Conservation (phyloP, 92 coral and sea anemone genomes). For the Umimayanthus kanabou region DNA sequence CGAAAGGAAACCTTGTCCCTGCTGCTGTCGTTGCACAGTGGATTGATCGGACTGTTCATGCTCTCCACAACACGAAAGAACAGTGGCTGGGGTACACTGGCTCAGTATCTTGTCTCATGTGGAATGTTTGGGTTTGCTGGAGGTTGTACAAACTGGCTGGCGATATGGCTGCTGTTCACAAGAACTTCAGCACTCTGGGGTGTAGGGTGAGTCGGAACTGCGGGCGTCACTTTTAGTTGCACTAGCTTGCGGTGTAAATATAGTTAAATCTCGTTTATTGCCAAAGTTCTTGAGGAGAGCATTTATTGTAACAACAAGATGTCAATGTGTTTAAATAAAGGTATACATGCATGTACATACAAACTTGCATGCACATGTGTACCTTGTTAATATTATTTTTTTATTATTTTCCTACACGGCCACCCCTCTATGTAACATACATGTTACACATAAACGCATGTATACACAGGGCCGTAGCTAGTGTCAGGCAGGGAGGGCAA, state of each 20-base stretch:
- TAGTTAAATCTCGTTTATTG: no score
- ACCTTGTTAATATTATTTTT: no score
- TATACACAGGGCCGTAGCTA: no score
- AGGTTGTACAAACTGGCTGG: constrained; percentile 73
- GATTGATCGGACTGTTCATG: constrained; percentile 69
- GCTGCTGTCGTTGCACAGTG: constrained; percentile 63
- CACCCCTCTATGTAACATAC: no score
- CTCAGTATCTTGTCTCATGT: constrained; percentile 78
- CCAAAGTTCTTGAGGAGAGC: no score
- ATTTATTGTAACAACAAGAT: no score
- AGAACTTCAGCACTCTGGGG: constrained; percentile 69
- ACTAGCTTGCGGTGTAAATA: background rate
- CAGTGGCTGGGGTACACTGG: constrained; percentile 45
- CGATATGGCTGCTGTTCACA: constrained; percentile 61
- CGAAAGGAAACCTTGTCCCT: constrained; percentile 68
- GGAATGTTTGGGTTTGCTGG: constrained; percentile 82
- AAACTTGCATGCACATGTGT: no score
- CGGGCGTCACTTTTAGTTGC: background rate
- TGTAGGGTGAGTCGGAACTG: constrained; percentile 65
- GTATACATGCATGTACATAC: no score
- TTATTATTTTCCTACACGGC: no score
- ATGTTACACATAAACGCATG: no score
- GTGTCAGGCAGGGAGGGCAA: no score
- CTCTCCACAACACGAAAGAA: constrained; percentile 49
- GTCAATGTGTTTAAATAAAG: no score